Conservation (phyloP, 2,113 vertebrate genomes). For the Dicentrarchus labrax region DNA sequence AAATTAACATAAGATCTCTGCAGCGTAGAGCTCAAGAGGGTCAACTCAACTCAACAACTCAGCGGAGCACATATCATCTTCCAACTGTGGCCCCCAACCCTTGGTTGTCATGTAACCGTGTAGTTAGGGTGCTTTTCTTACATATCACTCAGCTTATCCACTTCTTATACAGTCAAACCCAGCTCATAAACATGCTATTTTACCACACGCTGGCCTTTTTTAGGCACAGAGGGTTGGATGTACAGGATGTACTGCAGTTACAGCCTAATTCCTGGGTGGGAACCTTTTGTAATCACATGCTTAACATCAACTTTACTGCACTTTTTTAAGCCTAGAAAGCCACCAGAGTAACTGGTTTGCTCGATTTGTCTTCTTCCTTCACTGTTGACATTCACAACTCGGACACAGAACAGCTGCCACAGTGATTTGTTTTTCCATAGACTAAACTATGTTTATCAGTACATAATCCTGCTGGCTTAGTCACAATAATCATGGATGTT, state of each 20-base stretch:
- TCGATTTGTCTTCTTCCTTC: neutral
- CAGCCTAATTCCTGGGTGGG: conserved; percentile 56
- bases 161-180: neutral
- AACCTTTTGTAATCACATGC: conserved; percentile 36
- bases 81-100: neutral
- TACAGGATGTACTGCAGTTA: conserved; percentile 17
- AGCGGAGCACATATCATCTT: neutral
- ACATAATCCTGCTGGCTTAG: neutral
- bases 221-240: neutral
- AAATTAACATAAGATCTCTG: conserved; percentile 23
- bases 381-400: neutral
- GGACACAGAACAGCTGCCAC: neutral
- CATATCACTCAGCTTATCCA: neutral
- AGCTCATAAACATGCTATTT: conserved; percentile 1
- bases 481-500: conserved; percentile 9
- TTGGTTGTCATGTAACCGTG: neutral
- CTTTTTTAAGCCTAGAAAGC: conserved; percentile 17
- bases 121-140: neutral
- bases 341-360: neutral
- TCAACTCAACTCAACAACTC: neutral
- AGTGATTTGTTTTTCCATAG: neutral
- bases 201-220: conserved; percentile 18
- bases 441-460: conserved; percentile 18
- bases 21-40: neutral
- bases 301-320: neutral